A percentile compares a stretch with the other conserved stretches of the same genome.
Evolutionary conservation across 2,797 vertebrate genomes (phyloP).

Genomic region (Chloroceryle amazona): DNA sequence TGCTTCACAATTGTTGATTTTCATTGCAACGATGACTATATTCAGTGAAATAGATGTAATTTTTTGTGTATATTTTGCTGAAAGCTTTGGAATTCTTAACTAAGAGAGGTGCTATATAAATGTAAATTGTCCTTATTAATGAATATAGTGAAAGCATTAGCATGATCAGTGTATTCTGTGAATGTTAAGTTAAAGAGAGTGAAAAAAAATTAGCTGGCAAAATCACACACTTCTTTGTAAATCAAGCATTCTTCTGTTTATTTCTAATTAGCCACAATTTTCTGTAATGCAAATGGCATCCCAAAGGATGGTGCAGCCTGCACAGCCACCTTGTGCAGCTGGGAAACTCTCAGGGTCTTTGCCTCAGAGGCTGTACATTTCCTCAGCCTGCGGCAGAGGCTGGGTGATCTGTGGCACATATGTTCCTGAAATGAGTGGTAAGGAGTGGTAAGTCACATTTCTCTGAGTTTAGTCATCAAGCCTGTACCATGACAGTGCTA

Average conservation of each 20-base stretch:
- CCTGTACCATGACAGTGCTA: conserved; percentile 49
- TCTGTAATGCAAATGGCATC: conserved; percentile 56
- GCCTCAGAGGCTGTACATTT: background rate
- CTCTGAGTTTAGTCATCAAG: conserved; percentile 34
- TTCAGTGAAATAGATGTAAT: conserved; percentile 69
- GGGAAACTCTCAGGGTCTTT: conserved; percentile 7
- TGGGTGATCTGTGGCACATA: conserved; percentile 48
- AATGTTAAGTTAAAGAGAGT: conserved; percentile 72
- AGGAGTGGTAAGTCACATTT: conserved; percentile 39
- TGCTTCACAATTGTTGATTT: conserved; percentile 59
- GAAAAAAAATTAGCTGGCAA: conserved; percentile 54
- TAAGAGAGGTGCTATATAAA: conserved; percentile 66
- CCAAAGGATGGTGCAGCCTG: conserved; percentile 32
- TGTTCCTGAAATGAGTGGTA: conserved; percentile 25
- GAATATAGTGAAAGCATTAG: conserved; percentile 69
- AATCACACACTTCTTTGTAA: conserved; percentile 68
- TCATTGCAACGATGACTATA: conserved; percentile 33
- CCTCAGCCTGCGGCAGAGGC: background rate
- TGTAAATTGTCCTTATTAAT: conserved; percentile 78
- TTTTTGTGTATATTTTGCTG: conserved; percentile 67
- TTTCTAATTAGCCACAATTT: conserved; percentile 69
- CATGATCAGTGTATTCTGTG: conserved; percentile 75
- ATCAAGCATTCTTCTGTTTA: conserved; percentile 64
- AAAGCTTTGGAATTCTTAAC: conserved; percentile 72
- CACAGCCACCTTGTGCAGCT: conserved; percentile 63